A percentile compares a stretch with the other conserved stretches of the same genome.
Conservation (phyloP, 2,888 invertebrate species). For the Neoscelio sp. region DNA sequence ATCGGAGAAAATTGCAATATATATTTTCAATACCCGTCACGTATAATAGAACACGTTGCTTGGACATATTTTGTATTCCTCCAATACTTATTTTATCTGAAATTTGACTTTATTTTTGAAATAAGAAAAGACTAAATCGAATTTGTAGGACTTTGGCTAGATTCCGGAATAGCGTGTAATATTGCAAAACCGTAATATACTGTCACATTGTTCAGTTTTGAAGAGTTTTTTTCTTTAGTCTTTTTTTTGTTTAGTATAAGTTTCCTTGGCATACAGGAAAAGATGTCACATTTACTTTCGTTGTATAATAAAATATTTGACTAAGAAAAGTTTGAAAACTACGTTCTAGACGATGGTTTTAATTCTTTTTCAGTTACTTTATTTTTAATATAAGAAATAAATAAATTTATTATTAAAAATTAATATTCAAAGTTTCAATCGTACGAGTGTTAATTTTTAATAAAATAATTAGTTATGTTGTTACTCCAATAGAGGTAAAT, state of each 20-base stretch:
- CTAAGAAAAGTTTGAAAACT: slow-evolving; percentile 14
- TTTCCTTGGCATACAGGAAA: slow-evolving; percentile 9
- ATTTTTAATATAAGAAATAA: no score
- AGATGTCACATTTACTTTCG: slow-evolving; percentile 23
- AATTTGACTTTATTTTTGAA: slow-evolving; percentile 36
- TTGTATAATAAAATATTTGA: slow-evolving; percentile 18
- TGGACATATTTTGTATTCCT: slow-evolving; percentile 2
- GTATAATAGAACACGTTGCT: slow-evolving; percentile 13
- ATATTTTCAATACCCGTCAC: slow-evolving; percentile 19
- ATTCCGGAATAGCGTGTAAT: slow-evolving; percentile 6
- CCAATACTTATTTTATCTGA: slow-evolving; percentile 17
- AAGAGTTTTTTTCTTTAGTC: slow-evolving; percentile 8
- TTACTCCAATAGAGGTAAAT: slow-evolving; percentile 33
- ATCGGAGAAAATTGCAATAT: background rate
- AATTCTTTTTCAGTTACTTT: no score
- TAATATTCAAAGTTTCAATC: slow-evolving; percentile 16
- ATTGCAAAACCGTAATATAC: background rate
- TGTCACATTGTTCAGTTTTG: slow-evolving; percentile 13
- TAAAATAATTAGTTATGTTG: slow-evolving; percentile 23
- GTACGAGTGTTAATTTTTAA: slow-evolving; percentile 14
- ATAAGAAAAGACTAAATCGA: slow-evolving; percentile 28
- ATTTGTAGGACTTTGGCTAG: slow-evolving; percentile 22
- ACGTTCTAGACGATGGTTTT: background rate
- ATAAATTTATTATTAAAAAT: no score
- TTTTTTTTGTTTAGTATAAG: slow-evolving; percentile 8